Conservation (phyloP, 2,888 invertebrate genomes). For the Cremastobaeus sp. region DNA sequence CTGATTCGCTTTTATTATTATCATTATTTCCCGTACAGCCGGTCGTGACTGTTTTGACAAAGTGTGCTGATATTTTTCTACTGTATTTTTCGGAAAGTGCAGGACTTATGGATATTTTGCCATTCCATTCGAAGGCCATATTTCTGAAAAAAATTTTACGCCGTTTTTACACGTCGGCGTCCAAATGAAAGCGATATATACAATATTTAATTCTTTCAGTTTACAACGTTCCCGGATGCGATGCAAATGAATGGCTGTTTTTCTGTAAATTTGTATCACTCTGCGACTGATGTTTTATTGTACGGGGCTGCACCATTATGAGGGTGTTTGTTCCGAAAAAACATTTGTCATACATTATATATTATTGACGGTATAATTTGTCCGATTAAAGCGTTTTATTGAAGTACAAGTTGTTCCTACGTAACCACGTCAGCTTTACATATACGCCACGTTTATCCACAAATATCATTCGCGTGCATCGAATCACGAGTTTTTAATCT, state of each 20-base stretch:
- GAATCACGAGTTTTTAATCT: slow-evolving; percentile 54
- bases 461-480: slow-evolving; percentile 48
- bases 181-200: no score
- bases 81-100: slow-evolving; percentile 32
- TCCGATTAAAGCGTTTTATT: slow-evolving; percentile 44
- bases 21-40: slow-evolving; percentile 36
- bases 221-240: no score
- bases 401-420: slow-evolving; percentile 52
- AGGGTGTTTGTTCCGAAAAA: no score
- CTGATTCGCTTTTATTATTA: slow-evolving; percentile 5
- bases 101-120: no score
- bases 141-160: no score
- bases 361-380: slow-evolving; percentile 45
- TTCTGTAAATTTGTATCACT: no score
- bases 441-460: slow-evolving; percentile 31
- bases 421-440: slow-evolving; percentile 52
- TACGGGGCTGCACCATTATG: no score
- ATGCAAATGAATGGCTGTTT: no score
- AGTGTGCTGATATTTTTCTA: slow-evolving; percentile 42
- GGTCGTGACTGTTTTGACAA: slow-evolving; percentile 35
- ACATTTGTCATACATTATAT: background rate
- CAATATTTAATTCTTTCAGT: no score
- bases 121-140: no score
- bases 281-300: no score
- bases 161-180: no score